Base-by-base conservation (phyloP, 2,113 vertebrate genomes). In the Hipposideros armiger region DNA sequence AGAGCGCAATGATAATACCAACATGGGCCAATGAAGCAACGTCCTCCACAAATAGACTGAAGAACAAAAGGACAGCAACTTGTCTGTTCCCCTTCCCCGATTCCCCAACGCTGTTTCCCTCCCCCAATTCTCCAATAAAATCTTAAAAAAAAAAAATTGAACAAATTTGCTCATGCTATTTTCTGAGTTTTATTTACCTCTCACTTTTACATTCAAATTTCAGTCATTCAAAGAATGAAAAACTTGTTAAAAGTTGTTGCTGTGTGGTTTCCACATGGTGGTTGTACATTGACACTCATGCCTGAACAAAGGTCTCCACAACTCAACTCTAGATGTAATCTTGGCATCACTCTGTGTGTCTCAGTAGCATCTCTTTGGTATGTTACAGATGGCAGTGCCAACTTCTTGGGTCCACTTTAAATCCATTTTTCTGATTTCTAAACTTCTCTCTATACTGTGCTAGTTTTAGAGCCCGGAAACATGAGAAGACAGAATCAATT, bases 181-280 rank as follows among this genome's bases (percentile, higher is more conserved):
- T 28, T 91, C 64, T 77, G 74, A 70, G 26, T 67, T 94, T 90
- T 72, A 85, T 85, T 83, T 82, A 28, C 11, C 15, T 88, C 50
- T 73, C 42, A 74, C 24, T 86, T 90, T 83, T 28, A 86, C n/a
- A 60, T 74, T 91, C 50, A 91, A 58, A 78, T 89, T 93, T 82
- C 20, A 69, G 32, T 64, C 56, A 78, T 83, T 90, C 24, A 54
- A 32, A 94, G 56, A 58, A 64, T 87, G 32, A 22, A 58, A 76
- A 85, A 28, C 52, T 56, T 66, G 20, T 81, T 77, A 62, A 54
- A 60, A 81, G 80, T 54, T 40, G 11, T 32, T 66, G 20, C 62
- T 50, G 0, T 26, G 47, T 78, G 32, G 30, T 66, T 80, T 83
- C 60, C 78, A 72, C 8, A 22, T 40, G 93, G 26, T 45, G 19